Percentiles rank a stretch among this genome's conserved stretches.
Conservation (phyloP, 2,113 vertebrate species). For the Solea senegalensis region DNA sequence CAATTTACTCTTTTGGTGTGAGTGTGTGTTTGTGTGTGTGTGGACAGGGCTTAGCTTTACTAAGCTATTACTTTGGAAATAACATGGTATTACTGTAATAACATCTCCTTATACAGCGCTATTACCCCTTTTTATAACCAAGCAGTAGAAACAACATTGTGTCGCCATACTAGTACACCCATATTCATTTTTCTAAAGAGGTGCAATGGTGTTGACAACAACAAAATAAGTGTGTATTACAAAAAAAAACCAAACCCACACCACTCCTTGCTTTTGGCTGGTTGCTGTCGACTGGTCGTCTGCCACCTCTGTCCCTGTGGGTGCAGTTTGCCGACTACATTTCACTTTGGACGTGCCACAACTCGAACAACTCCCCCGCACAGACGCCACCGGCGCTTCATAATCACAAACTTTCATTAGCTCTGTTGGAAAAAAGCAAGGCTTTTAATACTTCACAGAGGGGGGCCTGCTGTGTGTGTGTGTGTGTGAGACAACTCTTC, state of each 20-base stretch:
- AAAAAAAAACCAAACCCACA: slow-evolving; percentile 4
- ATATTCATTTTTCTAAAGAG: slow-evolving; percentile 7
- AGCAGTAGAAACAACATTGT: too few relatives aligned
- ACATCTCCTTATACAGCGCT: too few relatives aligned
- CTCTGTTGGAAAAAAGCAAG: slow-evolving; percentile 32
- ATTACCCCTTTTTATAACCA: too few relatives aligned
- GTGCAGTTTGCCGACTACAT: slow-evolving; percentile 36
- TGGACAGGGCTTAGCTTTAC: too few relatives aligned
- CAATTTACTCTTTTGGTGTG: too few relatives aligned
- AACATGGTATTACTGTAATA: too few relatives aligned
- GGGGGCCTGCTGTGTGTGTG: neutral
- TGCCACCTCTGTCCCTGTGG: slow-evolving; percentile 53
- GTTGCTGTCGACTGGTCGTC: slow-evolving; percentile 31
- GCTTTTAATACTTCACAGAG: slow-evolving; percentile 42
- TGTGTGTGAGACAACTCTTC: neutral
- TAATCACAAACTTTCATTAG: slow-evolving; percentile 58
- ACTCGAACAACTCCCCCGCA: slow-evolving; percentile 54
- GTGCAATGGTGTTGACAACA: neutral
- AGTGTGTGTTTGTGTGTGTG: too few relatives aligned
- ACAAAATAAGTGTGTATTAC: slow-evolving; percentile 1
- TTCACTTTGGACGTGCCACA: slow-evolving; percentile 36
- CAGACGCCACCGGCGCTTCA: slow-evolving; percentile 40
- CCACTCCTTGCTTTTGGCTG: slow-evolving; percentile 31
- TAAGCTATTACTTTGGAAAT: too few relatives aligned
- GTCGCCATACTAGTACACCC: neutral